Evolutionary conservation across 2,113 vertebrate genomes (phyloP).

Genomic region (Zingel zingel): DNA sequence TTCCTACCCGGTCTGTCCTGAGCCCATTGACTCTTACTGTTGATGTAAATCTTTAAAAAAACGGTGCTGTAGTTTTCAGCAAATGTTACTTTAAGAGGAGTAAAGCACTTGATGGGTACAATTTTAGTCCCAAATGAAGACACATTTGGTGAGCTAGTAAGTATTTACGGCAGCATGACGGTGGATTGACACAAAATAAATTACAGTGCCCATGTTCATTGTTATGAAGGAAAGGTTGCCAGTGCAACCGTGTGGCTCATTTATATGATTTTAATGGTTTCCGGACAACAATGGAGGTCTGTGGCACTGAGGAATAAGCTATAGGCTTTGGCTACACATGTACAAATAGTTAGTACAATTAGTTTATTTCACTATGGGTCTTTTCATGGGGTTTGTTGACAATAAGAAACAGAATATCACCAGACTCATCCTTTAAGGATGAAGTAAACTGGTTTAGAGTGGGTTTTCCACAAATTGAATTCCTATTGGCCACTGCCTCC

Average conservation of each 20-base stretch:
- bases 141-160: not conserved
- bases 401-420: not conserved
- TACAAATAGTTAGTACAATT: not conserved
- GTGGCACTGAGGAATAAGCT: not conserved
- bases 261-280: not conserved
- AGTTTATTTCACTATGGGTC: not conserved
- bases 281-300: not conserved
- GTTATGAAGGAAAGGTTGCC: not conserved
- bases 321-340: not conserved
- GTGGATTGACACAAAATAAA: not conserved
- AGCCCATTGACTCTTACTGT: not conserved
- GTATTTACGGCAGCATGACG: not conserved
- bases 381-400: conserved; percentile 11
- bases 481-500: conserved; percentile 34
- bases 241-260: not conserved
- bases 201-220: not conserved
- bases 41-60: not conserved
- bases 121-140: not conserved
- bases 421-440: conserved; percentile 1
- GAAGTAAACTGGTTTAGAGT: conserved; percentile 38
- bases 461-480: conserved; percentile 42
- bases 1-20: not conserved
- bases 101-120: not conserved
- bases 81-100: not conserved
- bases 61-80: not conserved